phyloP scores from a whole-genome alignment of 2,113 vertebrate genomes.

The Podocnemis expansa region DNA sequence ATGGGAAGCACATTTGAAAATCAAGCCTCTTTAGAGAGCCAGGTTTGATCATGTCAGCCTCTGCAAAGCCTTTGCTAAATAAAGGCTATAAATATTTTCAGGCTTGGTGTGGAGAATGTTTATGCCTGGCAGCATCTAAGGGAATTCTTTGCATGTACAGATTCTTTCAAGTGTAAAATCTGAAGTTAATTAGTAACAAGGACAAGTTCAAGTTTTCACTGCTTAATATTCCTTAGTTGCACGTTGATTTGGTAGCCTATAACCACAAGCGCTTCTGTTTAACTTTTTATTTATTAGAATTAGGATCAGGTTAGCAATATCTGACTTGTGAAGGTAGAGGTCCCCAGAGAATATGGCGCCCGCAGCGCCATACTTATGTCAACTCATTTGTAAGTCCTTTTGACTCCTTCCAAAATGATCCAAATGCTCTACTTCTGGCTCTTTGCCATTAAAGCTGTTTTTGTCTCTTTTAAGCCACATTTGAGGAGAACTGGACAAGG shows the following conservation, averaged over 20 bases:
- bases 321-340: not conserved
- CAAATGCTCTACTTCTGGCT: not conserved
- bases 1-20: not conserved
- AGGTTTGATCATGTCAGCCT: not conserved
- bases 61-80: rapidly evolving
- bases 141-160: rapidly evolving
- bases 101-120: rapidly evolving
- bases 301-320: not conserved
- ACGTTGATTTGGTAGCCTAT: not conserved
- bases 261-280: not conserved
- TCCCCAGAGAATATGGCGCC: not conserved
- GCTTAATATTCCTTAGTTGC: not conserved
- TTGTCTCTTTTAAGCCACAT: not conserved
- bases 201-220: not conserved
- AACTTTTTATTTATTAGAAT: not conserved
- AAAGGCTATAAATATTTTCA: not conserved
- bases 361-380: not conserved
- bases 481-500: not conserved
- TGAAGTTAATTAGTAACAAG: not conserved
- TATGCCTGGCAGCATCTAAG: not conserved
- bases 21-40: not conserved
- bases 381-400: not conserved
- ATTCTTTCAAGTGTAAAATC: not conserved
- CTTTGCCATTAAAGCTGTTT: not conserved
- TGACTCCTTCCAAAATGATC: not conserved